Percentiles rank a stretch among this genome's conserved stretches.
Conservation (phyloP, 2,797 vertebrate species). For the Paguma larvata region DNA sequence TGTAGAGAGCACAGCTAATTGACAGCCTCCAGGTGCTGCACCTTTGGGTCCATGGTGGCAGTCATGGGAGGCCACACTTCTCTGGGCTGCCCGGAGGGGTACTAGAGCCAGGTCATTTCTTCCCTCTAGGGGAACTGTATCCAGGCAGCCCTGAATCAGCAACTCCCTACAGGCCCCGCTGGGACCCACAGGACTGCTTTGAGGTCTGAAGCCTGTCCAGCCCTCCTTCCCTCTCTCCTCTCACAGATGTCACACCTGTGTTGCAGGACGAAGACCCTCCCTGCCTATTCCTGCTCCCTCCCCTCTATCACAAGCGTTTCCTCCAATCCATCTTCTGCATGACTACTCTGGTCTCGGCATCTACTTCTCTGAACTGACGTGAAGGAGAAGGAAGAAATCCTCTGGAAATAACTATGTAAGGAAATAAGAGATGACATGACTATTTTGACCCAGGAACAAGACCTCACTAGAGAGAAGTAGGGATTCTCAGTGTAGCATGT, state of each 20-base stretch:
- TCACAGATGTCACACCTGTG: not conserved
- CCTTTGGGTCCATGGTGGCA: rapidly evolving
- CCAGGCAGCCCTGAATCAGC: not conserved
- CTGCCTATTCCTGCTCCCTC: not conserved
- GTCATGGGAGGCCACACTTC: not conserved
- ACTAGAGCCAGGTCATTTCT: not conserved
- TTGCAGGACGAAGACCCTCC: not conserved
- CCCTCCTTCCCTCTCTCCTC: not conserved
- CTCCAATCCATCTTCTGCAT: not conserved
- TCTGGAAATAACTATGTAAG: not conserved
- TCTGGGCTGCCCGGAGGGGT: not conserved
- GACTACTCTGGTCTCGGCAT: not conserved
- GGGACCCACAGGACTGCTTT: not conserved
- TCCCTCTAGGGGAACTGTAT: not conserved
- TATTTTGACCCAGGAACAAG: not conserved
- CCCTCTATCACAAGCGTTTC: not conserved
- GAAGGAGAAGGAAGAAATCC: not conserved
- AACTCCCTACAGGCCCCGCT: not conserved
- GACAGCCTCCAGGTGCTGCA: not conserved
- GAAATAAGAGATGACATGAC: not conserved
- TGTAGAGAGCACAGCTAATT: not conserved
- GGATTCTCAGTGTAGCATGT: not conserved
- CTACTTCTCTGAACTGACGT: not conserved
- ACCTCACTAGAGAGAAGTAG: not conserved
- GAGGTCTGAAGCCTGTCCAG: not conserved